phyloP scores from a whole-genome alignment of 2,797 vertebrate species.

The Pteropus rufus region DNA sequence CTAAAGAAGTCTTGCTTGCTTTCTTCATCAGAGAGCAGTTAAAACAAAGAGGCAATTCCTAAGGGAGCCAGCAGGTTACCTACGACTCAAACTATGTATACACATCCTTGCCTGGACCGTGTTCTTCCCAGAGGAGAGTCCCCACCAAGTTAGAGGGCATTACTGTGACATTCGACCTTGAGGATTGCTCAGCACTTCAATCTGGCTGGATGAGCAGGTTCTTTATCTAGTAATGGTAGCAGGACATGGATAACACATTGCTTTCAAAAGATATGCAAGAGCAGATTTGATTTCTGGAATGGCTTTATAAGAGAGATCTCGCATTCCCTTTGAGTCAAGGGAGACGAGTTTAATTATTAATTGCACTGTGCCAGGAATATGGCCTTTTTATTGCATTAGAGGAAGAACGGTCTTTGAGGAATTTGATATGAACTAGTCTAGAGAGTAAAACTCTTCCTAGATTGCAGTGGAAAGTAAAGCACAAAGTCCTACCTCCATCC shows the following conservation, averaged over 20 bases:
- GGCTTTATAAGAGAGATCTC: background rate
- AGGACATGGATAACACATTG: background rate
- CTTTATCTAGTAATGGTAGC: background rate
- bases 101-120: background rate
- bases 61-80: background rate
- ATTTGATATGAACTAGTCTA: background rate
- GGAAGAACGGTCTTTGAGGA: background rate
- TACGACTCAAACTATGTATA: background rate
- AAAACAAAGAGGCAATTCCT: slow-evolving; percentile 1
- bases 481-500: background rate
- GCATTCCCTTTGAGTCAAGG: background rate
- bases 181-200: background rate
- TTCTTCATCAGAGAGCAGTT: background rate
- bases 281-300: background rate
- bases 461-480: background rate
- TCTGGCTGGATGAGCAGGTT: background rate
- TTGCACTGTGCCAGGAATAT: background rate
- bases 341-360: slow-evolving; percentile 44
- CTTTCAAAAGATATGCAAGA: background rate
- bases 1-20: background rate
- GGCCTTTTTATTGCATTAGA: background rate
- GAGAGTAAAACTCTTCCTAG: background rate
- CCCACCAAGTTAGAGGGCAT: background rate
- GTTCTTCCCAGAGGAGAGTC: background rate
- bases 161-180: background rate